A percentile compares a stretch with the other conserved stretches of the same genome.
Conservation (phyloP, 2,888 invertebrate genomes). For the Macrosiphum euphorbiae region DNA sequence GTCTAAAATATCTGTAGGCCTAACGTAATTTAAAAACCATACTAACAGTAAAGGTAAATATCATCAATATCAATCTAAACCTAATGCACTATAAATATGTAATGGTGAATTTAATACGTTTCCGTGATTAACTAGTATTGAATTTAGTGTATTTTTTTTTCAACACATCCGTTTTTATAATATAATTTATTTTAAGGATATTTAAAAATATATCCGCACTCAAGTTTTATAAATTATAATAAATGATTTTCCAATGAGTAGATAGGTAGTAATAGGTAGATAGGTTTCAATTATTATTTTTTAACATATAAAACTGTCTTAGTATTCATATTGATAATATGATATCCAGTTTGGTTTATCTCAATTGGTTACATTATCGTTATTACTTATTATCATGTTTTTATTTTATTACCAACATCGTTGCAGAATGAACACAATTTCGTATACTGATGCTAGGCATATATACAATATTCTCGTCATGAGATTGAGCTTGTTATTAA, state of each 20-base stretch:
- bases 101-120: background rate
- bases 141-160: background rate
- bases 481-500: constrained; percentile 4
- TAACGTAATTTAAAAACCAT: constrained; percentile 2
- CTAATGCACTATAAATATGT: background rate
- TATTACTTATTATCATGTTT: background rate
- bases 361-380: background rate
- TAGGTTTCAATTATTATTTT: background rate
- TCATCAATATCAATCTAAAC: background rate
- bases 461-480: background rate
- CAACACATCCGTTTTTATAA: background rate
- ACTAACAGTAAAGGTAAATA: background rate
- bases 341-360: background rate
- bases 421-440: background rate
- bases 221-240: background rate
- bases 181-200: background rate
- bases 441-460: background rate
- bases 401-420: background rate
- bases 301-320: background rate
- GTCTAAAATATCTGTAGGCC: background rate
- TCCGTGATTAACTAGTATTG: background rate
- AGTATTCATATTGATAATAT: background rate
- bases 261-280: background rate
- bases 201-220: background rate
- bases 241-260: background rate